Evolutionary conservation across 2,888 invertebrate species (phyloP), one percentile per base, ranked within the genome.

Genomic region (Himalopsyche kuldschensis): DNA sequence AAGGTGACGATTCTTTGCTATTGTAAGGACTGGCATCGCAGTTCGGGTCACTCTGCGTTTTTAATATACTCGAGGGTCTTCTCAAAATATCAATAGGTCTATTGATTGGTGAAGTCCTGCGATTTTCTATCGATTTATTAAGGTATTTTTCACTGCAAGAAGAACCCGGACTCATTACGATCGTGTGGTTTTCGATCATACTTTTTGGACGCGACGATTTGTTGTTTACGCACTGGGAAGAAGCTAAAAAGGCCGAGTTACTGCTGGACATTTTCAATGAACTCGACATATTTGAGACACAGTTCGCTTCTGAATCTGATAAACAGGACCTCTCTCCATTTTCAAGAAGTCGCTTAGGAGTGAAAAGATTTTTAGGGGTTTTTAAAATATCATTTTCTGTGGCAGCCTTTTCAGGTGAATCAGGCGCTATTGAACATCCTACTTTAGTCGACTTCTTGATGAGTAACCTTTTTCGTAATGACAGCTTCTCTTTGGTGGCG

Each of bases 361-460:
- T 41, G 35, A 81, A 85, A 17, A 81, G 76, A 79, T 79, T 79
- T 78, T 41, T 80, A 4, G 82, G 35, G 17, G 80, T 63, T 82
- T 79, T 82, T 11, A 78, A 31, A 69, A 75, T 75, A n/a, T 83
- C 82, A 46, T 78, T 79, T 24, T 80, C 81, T n/a, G 69, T 30
- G 41, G 75, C n/a, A 15, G 82, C 48, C 47, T 77, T 79, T 48
- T 81, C 41, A 27, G 78, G 48, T 75, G 80, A 76, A 47, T 81
- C 76, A 31, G 79, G 75, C 88, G 92, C 91, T 85, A 91, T 90
- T 89, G 90, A 90, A 88, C 92, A 92, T 84, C 92, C 92, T 87
- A 92, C 92, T 90, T 91, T 91, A 47, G 92, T 91, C 5, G 92
- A 92, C 87, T 92, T 92, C 88, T 91, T 92, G 81, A 91, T 92